These are phyloP conservation scores for Ephydatia muelleri DNA, from an alignment of 37 sponge, comb jelly and placozoan species.

Conservation along the genomic window DNA sequence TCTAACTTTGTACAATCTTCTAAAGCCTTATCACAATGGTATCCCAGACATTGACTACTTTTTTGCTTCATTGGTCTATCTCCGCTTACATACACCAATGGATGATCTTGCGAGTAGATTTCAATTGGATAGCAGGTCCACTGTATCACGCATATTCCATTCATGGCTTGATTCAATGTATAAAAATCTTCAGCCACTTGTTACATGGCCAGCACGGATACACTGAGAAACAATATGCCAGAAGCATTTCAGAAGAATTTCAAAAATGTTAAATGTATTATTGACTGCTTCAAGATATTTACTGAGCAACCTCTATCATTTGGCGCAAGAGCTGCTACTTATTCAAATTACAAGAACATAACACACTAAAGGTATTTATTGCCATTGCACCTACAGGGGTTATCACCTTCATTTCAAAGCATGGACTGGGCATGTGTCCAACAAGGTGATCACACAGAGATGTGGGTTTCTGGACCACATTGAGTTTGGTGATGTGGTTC, in stretches of 20 bases:
- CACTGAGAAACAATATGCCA: slow-evolving; percentile 28
- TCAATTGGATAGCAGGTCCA: too few relatives aligned
- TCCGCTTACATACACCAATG: too few relatives aligned
- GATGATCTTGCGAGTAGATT: too few relatives aligned
- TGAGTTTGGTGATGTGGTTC: slow-evolving; percentile 20
- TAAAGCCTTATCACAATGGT: too few relatives aligned
- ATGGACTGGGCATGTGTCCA: slow-evolving; percentile 40
- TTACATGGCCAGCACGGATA: slow-evolving; percentile 21
- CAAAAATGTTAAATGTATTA: slow-evolving; percentile 11
- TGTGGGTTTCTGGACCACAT: slow-evolving; percentile 31
- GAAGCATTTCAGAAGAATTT: slow-evolving; percentile 7
- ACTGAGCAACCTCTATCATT: slow-evolving; percentile 6
- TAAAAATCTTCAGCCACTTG: slow-evolving; percentile 14
- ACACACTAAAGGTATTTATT: slow-evolving; percentile 45
- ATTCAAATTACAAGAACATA: slow-evolving; percentile 60
- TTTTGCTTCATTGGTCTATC: too few relatives aligned
- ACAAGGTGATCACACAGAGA: slow-evolving; percentile 23
- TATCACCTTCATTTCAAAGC: slow-evolving; percentile 33
- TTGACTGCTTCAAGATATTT: slow-evolving; percentile 39
- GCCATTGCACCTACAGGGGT: slow-evolving; percentile 33
- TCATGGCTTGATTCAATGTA: slow-evolving; percentile 1
- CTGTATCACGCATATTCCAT: too few relatives aligned
- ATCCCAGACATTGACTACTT: too few relatives aligned
- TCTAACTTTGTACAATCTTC: too few relatives aligned
- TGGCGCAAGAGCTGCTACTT: slow-evolving; percentile 23